phyloP scores from a whole-genome alignment of 2,888 invertebrate species.

The Latrodectus elegans region DNA sequence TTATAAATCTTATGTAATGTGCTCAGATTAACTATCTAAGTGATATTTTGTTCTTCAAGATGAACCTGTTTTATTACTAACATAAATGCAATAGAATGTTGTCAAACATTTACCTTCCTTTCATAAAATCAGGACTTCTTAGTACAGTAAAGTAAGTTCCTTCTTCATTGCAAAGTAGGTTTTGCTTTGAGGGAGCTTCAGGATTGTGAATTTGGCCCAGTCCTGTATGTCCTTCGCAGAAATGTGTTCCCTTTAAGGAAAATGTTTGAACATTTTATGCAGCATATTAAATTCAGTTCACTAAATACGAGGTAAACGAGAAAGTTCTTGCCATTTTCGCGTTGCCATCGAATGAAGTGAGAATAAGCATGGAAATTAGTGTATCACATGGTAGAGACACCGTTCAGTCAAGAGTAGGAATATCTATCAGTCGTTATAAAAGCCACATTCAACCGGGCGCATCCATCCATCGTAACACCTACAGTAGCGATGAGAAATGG shows the following conservation, averaged over 20 bases:
- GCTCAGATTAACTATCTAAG: too few species aligned
- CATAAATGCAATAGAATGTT: neutral
- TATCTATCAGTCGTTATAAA: too few species aligned
- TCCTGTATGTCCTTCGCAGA: conserved; percentile 46
- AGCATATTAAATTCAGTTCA: neutral
- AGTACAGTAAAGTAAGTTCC: conserved; percentile 51
- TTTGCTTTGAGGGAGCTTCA: conserved; percentile 55
- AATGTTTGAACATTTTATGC: neutral
- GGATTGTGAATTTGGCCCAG: conserved; percentile 47
- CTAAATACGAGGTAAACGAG: neutral
- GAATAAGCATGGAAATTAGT: neutral
- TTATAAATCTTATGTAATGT: too few species aligned
- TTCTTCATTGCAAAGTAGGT: conserved; percentile 48
- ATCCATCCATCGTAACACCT: too few species aligned
- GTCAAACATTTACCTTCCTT: conserved; percentile 36
- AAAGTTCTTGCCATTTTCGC: too few species aligned
- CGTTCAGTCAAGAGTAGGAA: too few species aligned
- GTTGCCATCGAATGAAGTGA: too few species aligned
- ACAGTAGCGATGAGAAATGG: too few species aligned
- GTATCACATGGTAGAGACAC: too few species aligned
- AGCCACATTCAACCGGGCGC: too few species aligned
- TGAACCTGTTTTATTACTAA: too few species aligned
- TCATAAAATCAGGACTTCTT: conserved; percentile 43
- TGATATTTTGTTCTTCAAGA: too few species aligned
- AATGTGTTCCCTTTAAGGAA: conserved; percentile 12